phyloP scores from a whole-genome alignment of 2,113 vertebrate species.

The Orientallactaga bullata region DNA sequence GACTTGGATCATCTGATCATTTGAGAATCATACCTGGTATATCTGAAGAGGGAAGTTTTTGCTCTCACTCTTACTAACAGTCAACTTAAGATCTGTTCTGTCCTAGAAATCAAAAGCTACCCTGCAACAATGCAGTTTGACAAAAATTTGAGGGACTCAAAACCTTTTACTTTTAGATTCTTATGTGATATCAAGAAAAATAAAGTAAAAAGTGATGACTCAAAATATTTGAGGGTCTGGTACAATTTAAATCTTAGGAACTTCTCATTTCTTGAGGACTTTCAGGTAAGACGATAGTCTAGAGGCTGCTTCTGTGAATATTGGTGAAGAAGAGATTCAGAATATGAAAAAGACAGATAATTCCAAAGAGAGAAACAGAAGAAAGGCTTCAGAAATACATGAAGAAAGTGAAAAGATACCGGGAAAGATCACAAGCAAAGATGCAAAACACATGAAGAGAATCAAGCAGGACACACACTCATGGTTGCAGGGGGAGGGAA shows the following conservation, averaged over 20 bases:
- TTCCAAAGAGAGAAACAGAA: background rate
- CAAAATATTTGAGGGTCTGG: background rate
- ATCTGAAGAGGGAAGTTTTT: background rate
- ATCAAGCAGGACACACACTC: background rate
- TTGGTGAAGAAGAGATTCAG: background rate
- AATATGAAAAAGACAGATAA: background rate
- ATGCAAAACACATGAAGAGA: background rate
- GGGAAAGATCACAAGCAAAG: background rate
- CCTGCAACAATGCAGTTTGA: background rate
- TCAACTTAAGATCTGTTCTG: background rate
- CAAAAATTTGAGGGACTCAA: background rate
- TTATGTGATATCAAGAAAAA: background rate
- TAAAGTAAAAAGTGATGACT: background rate
- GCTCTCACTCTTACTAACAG: background rate
- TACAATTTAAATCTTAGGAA: constrained; percentile 19
- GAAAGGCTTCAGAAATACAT: background rate
- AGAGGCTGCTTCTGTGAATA: background rate
- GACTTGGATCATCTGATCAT: background rate
- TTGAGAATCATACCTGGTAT: background rate
- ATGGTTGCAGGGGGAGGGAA: no score
- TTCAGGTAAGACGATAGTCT: background rate
- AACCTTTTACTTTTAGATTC: background rate
- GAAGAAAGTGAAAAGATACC: background rate
- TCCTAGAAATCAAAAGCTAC: background rate
- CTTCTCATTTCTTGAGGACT: background rate